These are phyloP conservation scores for Camptogramma bilineatum DNA, from an alignment of 2,888 invertebrate genomes.

Conservation along the genomic window DNA sequence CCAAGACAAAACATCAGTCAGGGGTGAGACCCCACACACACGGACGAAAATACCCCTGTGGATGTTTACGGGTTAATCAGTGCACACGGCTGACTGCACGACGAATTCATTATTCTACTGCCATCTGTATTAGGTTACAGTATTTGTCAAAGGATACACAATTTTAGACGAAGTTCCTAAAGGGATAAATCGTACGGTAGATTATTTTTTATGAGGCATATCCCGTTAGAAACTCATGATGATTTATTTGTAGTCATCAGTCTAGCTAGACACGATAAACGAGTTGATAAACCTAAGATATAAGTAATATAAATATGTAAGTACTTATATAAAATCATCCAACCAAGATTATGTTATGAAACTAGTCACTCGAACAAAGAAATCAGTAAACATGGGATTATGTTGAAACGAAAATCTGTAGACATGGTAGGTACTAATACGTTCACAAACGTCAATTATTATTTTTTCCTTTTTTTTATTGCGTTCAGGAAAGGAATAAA, in stretches of 20 bases:
- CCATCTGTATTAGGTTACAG: conserved; percentile 50
- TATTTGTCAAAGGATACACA: conserved; percentile 44
- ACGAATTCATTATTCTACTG: conserved; percentile 61
- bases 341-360: no score
- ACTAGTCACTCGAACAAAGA: no score
- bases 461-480: no score
- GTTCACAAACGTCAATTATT: no score
- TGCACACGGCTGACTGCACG: conserved; percentile 56
- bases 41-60: conserved; percentile 67
- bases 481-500: no score
- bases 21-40: conserved; percentile 69
- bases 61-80: conserved; percentile 75
- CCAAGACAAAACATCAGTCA: conserved; percentile 57
- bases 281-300: not conserved
- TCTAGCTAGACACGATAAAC: not conserved
- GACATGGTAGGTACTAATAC: no score
- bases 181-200: conserved; percentile 34
- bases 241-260: conserved; percentile 11
- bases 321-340: no score
- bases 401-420: no score
- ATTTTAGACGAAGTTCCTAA: conserved; percentile 40
- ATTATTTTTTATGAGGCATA: conserved; percentile 40
- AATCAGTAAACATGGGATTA: no score
- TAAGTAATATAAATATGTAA: no score
- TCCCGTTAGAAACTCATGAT: conserved; percentile 10